These are phyloP conservation scores for Drosophila nr. medialis DNA, from an alignment of 2,888 invertebrate species.

Conservation along the genomic window DNA sequence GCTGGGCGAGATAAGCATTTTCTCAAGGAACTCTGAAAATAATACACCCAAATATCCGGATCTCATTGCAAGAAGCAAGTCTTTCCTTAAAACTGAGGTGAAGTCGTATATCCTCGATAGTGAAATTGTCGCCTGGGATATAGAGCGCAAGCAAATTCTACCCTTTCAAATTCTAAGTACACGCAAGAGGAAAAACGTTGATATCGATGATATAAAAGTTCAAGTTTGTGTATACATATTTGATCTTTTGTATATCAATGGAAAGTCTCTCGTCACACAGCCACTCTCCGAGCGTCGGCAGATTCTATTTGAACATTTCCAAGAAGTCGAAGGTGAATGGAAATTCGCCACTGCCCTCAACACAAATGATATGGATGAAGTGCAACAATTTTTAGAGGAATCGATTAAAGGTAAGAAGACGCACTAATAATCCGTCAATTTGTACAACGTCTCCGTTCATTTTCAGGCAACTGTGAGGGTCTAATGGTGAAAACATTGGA, in stretches of 20 bases:
- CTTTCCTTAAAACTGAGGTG: conserved; percentile 87
- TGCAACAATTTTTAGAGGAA: conserved; percentile 96
- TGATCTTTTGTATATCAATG: conserved; percentile 97
- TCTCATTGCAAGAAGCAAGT: conserved; percentile 90
- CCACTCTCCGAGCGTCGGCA: conserved; percentile 91
- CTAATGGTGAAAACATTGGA: conserved; percentile 98
- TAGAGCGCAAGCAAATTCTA: conserved; percentile 92
- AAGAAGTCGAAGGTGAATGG: conserved; percentile 92
- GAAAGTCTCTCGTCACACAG: conserved; percentile 91
- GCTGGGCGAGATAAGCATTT: conserved; percentile 91
- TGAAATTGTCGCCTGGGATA: conserved; percentile 99
- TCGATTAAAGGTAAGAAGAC: conserved; percentile 90
- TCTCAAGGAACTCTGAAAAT: conserved; percentile 98
- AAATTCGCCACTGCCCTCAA: conserved; percentile 93
- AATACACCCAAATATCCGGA: conserved; percentile 98
- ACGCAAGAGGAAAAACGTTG: conserved; percentile 94
- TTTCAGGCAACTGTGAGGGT: conserved; percentile 96
- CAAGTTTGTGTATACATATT: conserved; percentile 98
- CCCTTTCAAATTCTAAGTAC: conserved; percentile 99
- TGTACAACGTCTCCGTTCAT: not conserved
- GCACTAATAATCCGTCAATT: not conserved
- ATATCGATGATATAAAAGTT: conserved; percentile 86
- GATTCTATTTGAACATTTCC: conserved; percentile 90
- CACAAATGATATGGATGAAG: conserved; percentile 94
- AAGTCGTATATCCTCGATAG: conserved; percentile 96